Conservation (phyloP, 2,113 vertebrate genomes). For the Varanus komodoensis region DNA sequence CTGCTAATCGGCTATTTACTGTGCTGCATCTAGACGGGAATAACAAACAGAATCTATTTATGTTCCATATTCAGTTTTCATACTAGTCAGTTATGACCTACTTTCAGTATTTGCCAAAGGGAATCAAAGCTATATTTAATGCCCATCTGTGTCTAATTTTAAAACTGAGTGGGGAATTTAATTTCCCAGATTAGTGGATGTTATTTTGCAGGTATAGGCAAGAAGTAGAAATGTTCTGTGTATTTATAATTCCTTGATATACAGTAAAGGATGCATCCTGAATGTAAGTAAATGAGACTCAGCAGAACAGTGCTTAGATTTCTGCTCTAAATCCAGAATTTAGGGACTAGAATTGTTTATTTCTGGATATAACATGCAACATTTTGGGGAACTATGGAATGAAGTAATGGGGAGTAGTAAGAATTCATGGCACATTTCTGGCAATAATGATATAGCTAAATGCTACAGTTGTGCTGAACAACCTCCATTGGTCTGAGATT, state of each 20-base stretch:
- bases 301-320: neutral
- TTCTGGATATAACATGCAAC: neutral
- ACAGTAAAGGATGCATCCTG: neutral
- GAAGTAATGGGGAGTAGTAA: neutral
- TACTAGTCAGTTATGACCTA: constrained; percentile 41
- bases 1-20: constrained; percentile 93
- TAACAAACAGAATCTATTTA: constrained; percentile 34
- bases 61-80: constrained; percentile 42
- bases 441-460: neutral
- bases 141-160: neutral
- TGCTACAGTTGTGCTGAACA: neutral
- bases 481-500: neutral
- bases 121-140: constrained; percentile 14
- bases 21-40: constrained; percentile 90
- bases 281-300: neutral
- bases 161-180: constrained; percentile 20
- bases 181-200: neutral
- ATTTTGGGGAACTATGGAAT: neutral
- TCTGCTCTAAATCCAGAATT: neutral
- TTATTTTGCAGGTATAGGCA: constrained; percentile 1
- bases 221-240: neutral
- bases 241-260: constrained; percentile 7
- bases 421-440: neutral
- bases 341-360: neutral
- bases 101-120: constrained; percentile 17